Evolutionary conservation across 2,888 invertebrate species (phyloP), one percentile per base, ranked within the genome.

Genomic region (Dioctria linearis): DNA sequence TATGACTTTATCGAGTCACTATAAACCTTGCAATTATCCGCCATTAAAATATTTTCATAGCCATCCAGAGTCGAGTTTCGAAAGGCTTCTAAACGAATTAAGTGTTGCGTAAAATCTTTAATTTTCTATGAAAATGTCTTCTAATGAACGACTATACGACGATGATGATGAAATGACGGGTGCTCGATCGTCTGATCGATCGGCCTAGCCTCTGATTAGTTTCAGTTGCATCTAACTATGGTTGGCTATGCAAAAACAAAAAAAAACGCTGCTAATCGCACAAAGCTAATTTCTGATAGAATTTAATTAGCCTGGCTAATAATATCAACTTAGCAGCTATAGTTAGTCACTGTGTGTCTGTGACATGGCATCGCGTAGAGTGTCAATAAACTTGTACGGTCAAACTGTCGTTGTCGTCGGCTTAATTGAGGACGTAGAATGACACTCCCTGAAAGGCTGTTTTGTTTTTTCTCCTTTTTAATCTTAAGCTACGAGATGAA

Each of bases 361-460:
- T 25, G 25, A 25, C 25, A 25, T 25, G 25, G 25, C 25, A 25
- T 25, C 1, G 25, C 25, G 25, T 25, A 54, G 8, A 54, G 54
- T 54, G 54, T 54, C 54, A 54, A 54, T 54, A 54, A 54, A 54
- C 54, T 54, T 54, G 54, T n/a, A 54, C 54, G 11, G n/a, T 54
- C 54, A 54, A 25, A 25, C 25, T 25, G 25, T 25, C 25, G 25
- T 25, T 2, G 25, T 25, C 25, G 25, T 25, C 25, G 25, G 0
- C 25, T 25, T 25, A 25, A 54, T 54, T 4, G 54, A 54, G 54
- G 54, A 54, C 54, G 54, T n/a, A 54, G 25, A 25, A 25, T 54
- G 54, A 54, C 54, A 54, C 54, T 54, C 54, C 54, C 54, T 54
- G 54, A 54, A 4, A 54, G 25, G 25, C 25, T 25, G 25, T 25